Evolutionary conservation across 2,113 vertebrate genomes (phyloP).

Genomic region (Oophaga pumilio): DNA sequence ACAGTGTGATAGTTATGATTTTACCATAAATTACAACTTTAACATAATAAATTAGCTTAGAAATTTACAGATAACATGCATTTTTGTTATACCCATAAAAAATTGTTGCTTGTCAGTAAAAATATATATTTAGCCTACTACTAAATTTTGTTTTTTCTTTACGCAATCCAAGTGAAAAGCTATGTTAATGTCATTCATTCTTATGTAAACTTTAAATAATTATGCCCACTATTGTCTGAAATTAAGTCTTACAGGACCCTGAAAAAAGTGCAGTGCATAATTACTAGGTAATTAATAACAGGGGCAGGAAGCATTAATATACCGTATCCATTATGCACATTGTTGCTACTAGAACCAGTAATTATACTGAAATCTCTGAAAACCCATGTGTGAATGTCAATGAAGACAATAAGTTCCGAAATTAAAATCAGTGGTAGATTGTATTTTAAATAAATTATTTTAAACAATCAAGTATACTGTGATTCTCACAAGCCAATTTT

Average conservation of each 20-base stretch:
- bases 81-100: neutral
- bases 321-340: neutral
- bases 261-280: neutral
- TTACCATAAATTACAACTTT: no score
- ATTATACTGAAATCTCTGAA: neutral
- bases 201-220: neutral
- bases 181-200: neutral
- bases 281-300: neutral
- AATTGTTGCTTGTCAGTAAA: neutral
- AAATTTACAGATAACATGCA: neutral
- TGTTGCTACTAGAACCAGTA: neutral
- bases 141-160: neutral
- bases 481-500: neutral
- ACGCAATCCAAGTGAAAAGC: neutral
- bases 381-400: neutral
- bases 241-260: neutral
- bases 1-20: no score
- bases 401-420: neutral
- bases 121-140: neutral
- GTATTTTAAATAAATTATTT: neutral
- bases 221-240: neutral
- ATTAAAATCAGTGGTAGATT: conserved; percentile 9
- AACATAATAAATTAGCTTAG: neutral
- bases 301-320: neutral
- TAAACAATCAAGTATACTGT: neutral